These are phyloP conservation scores for Yponomeuta cagnagella DNA, from an alignment of 2,888 invertebrate genomes.

Conservation along the genomic window DNA sequence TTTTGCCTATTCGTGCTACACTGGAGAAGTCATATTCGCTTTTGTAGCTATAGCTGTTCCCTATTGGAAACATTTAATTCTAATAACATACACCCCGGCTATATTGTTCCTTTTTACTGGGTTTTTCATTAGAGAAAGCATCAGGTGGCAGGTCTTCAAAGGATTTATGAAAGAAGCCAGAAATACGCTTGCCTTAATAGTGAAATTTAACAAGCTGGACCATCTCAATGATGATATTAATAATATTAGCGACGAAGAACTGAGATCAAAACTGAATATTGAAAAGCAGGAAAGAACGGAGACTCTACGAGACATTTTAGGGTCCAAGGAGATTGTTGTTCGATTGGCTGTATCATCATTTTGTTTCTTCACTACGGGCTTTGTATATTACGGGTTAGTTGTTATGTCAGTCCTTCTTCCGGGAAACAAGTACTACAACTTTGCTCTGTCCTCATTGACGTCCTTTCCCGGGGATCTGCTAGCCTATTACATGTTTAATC, in stretches of 20 bases:
- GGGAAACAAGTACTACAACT: conserved; percentile 58
- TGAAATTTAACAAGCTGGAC: conserved; percentile 44
- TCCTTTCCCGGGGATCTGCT: conserved; percentile 58
- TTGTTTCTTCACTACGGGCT: conserved; percentile 55
- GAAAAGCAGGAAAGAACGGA: conserved; percentile 47
- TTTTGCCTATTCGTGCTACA: conserved; percentile 52
- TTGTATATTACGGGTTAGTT: conserved; percentile 51
- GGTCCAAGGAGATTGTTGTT: conserved; percentile 51
- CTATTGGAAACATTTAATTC: conserved; percentile 51
- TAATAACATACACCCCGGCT: conserved; percentile 46
- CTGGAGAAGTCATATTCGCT: conserved; percentile 53
- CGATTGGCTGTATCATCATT: conserved; percentile 45
- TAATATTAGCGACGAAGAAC: conserved; percentile 38
- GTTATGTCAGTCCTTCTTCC: conserved; percentile 51
- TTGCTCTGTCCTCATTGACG: conserved; percentile 44
- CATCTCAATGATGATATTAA: conserved; percentile 40
- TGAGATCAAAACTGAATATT: conserved; percentile 42
- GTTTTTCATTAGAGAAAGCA: conserved; percentile 47
- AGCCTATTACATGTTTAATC: conserved; percentile 45
- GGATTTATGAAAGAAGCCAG: conserved; percentile 47
- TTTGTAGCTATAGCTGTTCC: conserved; percentile 47
- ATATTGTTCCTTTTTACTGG: conserved; percentile 41
- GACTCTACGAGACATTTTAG: conserved; percentile 42
- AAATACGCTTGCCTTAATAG: conserved; percentile 37
- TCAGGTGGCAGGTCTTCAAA: conserved; percentile 53